Evolutionary conservation across 2,797 vertebrate genomes (phyloP).

Genomic region (Sylvia borin): DNA sequence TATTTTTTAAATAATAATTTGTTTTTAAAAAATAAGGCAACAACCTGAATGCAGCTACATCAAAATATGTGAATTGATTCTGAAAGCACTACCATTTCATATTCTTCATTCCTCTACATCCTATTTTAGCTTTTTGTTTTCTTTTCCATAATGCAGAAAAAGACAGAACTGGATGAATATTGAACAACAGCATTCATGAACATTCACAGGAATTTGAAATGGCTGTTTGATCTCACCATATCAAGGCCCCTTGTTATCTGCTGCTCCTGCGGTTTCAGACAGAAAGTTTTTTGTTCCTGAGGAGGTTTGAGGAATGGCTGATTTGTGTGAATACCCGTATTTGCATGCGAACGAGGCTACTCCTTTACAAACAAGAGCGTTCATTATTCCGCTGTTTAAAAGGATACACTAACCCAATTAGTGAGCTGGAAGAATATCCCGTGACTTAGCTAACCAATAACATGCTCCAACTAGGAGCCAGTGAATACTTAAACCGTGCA

Average conservation of each 20-base stretch:
- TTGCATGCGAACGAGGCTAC: slow-evolving; percentile 68
- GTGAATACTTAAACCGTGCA: background rate
- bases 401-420: slow-evolving; percentile 65
- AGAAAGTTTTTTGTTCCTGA: slow-evolving; percentile 66
- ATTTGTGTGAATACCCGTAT: slow-evolving; percentile 67
- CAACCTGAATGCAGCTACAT: background rate
- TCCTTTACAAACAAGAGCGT: slow-evolving; percentile 57
- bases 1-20: background rate
- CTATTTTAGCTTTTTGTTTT: slow-evolving; percentile 21
- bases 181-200: slow-evolving; percentile 53
- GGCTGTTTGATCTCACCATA: slow-evolving; percentile 55
- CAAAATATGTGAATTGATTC: background rate
- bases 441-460: slow-evolving; percentile 53
- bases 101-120: background rate
- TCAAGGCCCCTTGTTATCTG: slow-evolving; percentile 64
- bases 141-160: background rate
- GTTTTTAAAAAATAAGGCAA: background rate
- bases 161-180: slow-evolving; percentile 19
- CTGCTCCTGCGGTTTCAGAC: slow-evolving; percentile 54
- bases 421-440: slow-evolving; percentile 33
- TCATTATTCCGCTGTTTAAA: slow-evolving; percentile 64
- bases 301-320: slow-evolving; percentile 62
- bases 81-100: background rate
- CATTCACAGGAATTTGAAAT: slow-evolving; percentile 51
- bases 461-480: background rate